These are phyloP conservation scores for Drosophila bocqueti DNA, from an alignment of 1,140 invertebrate species.

Conservation along the genomic window DNA sequence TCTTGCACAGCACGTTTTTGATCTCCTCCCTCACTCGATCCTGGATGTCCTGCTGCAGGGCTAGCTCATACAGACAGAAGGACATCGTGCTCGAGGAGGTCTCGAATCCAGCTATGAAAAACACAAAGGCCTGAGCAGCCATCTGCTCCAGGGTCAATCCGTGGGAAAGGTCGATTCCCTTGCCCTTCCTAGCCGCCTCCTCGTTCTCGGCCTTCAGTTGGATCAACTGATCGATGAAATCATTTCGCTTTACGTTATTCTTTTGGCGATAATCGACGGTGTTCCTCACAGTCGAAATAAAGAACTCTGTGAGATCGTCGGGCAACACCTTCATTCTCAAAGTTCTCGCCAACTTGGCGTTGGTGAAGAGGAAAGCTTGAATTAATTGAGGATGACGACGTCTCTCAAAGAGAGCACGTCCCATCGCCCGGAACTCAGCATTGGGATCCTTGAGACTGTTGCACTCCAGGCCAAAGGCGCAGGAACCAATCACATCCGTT, in stretches of 20 bases:
- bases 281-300: constrained; percentile 74
- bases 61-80: constrained; percentile 84
- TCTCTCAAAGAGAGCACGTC: constrained; percentile 53
- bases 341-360: constrained; percentile 44
- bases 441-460: constrained; percentile 85
- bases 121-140: constrained; percentile 75
- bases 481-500: constrained; percentile 87
- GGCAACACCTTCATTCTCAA: constrained; percentile 62
- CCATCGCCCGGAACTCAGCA: constrained; percentile 85
- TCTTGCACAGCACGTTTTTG: constrained; percentile 43
- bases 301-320: constrained; percentile 84
- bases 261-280: constrained; percentile 83
- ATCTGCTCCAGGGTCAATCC: constrained; percentile 74
- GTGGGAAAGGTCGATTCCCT: constrained; percentile 58
- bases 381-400: constrained; percentile 46
- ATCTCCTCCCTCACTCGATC: constrained; percentile 86
- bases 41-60: constrained; percentile 85
- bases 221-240: constrained; percentile 85
- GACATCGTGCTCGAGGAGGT: constrained; percentile 84
- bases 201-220: constrained; percentile 64
- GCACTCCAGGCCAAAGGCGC: constrained; percentile 86
- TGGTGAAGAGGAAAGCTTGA: constrained; percentile 51
- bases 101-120: constrained; percentile 81
- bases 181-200: constrained; percentile 21
- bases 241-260: constrained; percentile 78